Evolutionary conservation across 2,113 vertebrate species (phyloP), one percentile per base, ranked within the genome.

Genomic region (Elephas maximus): DNA sequence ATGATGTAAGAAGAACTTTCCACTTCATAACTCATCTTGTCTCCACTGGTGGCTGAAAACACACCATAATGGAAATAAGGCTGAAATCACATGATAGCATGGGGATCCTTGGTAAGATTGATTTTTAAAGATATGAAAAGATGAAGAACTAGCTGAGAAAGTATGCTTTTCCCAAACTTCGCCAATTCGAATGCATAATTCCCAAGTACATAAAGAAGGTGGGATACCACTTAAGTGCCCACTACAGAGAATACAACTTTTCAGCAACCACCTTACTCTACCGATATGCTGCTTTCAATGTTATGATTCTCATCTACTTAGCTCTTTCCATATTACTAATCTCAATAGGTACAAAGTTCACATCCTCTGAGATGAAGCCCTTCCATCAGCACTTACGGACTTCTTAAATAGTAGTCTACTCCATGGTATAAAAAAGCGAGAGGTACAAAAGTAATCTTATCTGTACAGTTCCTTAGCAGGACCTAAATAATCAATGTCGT

Each of bases 91-190:
- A 57, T 37, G 62, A 53, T 92, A 94, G 62, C 33, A 93, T 10
- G 51, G 84, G 82, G 91, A 89, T 96, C 80, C 88, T 3, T 41
- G 76, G 78, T 96, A 93, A 18, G 33, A 94, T 57, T 80, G 44
- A 73, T 41, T 90, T 96, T 93, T 79, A 98, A 88, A 98, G 62
- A 92, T 94, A 92, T 53, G 44, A 41, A 90, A 18, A 96, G 53
- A 90, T 93, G 60, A 97, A 78, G 23, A 97, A 89, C 74, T 76
- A 95, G n/a, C n/a, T 97, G 93, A 88, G 69, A 80, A 98, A 97
- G 45, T 60, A 93, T 87, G 41, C 37, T 2, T 80, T 30, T 76
- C 82, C 17, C 11, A 65, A 6, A 41, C 1, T 4, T 62, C 94
- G 53, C 53, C 95, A 28, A 94, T 69, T 83, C 28, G 86, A 93